Conservation (phyloP, 2,113 vertebrate genomes). For the Empidonax alnorum region DNA sequence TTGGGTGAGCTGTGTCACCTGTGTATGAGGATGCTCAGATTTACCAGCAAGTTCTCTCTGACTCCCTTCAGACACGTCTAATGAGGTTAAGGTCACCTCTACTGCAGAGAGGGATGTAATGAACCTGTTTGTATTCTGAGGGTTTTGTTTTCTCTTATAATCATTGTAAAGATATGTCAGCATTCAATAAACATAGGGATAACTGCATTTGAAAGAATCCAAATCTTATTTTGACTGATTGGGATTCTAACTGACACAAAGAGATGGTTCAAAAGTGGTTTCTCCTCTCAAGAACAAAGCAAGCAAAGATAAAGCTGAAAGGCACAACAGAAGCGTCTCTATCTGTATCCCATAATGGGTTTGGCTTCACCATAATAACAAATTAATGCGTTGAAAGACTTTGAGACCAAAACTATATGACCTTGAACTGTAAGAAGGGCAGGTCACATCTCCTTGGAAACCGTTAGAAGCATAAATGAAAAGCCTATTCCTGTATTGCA, state of each 20-base stretch:
- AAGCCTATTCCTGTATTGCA: background rate
- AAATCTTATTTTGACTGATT: background rate
- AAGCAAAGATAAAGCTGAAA: slow-evolving; percentile 20
- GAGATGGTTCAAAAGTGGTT: slow-evolving; percentile 33
- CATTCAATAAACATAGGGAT: background rate
- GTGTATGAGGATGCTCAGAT: background rate
- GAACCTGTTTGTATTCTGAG: background rate
- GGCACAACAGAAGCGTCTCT: background rate
- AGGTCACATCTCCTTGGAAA: slow-evolving; percentile 4
- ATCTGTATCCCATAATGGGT: background rate
- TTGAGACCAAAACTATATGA: background rate
- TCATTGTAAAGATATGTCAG: background rate
- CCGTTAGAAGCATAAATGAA: background rate
- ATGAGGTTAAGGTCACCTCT: background rate
- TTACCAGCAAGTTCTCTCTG: background rate
- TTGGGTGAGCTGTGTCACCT: background rate
- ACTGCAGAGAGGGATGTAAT: background rate
- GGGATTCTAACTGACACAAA: slow-evolving; percentile 18
- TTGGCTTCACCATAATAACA: slow-evolving; percentile 38
- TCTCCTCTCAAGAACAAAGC: slow-evolving; percentile 16
- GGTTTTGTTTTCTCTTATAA: background rate
- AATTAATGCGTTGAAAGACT: background rate
- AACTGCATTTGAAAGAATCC: background rate
- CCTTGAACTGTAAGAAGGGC: background rate
- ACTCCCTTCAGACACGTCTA: background rate